Evolutionary conservation across 2,113 vertebrate species (phyloP).

Genomic region (Cephalopholis sonnerati): DNA sequence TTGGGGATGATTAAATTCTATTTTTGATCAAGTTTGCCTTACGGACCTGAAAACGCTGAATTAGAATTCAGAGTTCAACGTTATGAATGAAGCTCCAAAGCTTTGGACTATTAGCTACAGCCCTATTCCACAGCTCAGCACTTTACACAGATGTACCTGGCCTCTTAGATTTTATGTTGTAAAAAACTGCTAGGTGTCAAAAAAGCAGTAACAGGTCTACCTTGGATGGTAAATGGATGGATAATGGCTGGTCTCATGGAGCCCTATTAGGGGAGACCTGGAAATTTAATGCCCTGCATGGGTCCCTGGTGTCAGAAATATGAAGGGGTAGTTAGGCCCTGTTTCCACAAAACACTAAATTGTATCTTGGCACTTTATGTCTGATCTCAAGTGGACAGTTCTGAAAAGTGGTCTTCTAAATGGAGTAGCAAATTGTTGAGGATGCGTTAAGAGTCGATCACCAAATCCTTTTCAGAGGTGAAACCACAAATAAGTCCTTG

Average conservation of each 20-base stretch:
- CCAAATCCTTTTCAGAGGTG: neutral
- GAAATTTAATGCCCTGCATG: conserved; percentile 28
- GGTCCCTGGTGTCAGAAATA: conserved; percentile 4
- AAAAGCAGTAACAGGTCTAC: conserved; percentile 20
- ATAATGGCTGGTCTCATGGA: conserved; percentile 26
- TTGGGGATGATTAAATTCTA: too few relatives aligned
- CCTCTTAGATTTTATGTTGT: conserved; percentile 10
- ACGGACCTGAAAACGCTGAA: too few relatives aligned
- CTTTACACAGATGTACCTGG: conserved; percentile 3
- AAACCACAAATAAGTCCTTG: neutral
- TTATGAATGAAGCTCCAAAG: too few relatives aligned
- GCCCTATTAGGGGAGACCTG: conserved; percentile 14
- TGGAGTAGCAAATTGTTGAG: neutral
- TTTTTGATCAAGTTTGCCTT: too few relatives aligned
- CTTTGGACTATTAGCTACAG: too few relatives aligned
- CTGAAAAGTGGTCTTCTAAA: neutral
- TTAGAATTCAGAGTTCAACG: too few relatives aligned
- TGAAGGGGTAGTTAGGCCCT: neutral
- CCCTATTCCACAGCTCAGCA: neutral
- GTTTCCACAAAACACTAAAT: neutral
- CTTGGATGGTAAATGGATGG: neutral
- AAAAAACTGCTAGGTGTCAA: conserved; percentile 13
- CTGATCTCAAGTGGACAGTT: neutral
- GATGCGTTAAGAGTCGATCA: neutral
- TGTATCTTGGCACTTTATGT: neutral